Percentiles rank a stretch among this genome's conserved stretches.
Conservation (phyloP, 2,888 invertebrate genomes). For the Temnothorax rugatulus region DNA sequence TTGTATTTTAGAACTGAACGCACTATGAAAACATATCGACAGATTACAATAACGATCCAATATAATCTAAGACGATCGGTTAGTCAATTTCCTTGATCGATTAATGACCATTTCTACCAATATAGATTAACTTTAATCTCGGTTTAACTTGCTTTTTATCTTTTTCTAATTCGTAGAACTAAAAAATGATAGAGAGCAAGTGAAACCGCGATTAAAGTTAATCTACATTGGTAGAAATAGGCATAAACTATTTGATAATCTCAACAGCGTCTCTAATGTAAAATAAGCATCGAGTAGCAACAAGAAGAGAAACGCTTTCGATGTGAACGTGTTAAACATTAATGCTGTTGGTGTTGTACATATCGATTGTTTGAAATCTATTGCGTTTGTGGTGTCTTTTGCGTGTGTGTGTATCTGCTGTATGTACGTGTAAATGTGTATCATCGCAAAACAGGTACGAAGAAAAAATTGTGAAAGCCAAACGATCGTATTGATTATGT, state of each 20-base stretch:
- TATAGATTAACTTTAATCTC: no score
- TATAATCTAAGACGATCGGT: not conserved
- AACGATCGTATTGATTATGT: conserved; percentile 71
- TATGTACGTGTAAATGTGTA: not conserved
- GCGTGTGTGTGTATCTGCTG: not conserved
- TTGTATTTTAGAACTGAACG: not conserved
- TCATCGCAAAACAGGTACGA: conserved; percentile 58
- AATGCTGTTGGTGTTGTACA: conserved; percentile 37
- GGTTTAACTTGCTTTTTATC: no score
- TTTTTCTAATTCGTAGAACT: no score
- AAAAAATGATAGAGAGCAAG: no score
- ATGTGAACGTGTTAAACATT: conserved; percentile 1
- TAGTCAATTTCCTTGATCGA: not conserved
- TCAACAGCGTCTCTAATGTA: conserved; percentile 21
- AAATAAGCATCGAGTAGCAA: conserved; percentile 35
- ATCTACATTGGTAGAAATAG: no score
- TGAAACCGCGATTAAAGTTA: no score
- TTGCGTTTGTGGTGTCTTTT: conserved; percentile 35
- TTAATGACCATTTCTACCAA: not conserved
- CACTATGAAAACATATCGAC: not conserved
- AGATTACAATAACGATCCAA: conserved; percentile 15
- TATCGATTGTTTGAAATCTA: conserved; percentile 26
- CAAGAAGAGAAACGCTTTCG: conserved; percentile 13
- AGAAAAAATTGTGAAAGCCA: conserved; percentile 74
- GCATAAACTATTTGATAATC: not conserved